Evolutionary conservation across 2,797 vertebrate species (phyloP).

Genomic region (Delichon dasypus): DNA sequence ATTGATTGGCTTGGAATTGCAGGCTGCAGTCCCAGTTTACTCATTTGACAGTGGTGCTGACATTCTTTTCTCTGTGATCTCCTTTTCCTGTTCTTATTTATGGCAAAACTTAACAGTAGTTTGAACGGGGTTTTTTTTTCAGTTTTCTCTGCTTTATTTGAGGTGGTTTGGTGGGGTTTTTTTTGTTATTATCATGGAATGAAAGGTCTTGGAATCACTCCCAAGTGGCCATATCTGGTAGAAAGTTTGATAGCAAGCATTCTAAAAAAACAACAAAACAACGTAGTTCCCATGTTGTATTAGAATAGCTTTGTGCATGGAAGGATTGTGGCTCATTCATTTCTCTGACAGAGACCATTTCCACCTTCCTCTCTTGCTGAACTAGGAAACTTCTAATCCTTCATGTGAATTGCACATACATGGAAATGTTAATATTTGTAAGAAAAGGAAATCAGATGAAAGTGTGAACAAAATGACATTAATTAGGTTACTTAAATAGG

Average conservation of each 20-base stretch:
- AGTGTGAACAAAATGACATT: neutral
- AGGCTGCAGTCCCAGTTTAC: neutral
- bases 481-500: neutral
- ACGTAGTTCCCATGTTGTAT: neutral
- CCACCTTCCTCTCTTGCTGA: neutral
- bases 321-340: neutral
- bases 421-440: neutral
- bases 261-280: neutral
- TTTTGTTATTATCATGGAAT: neutral
- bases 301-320: neutral
- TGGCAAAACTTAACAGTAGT: neutral
- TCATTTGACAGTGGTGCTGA: neutral
- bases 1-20: slow-evolving; percentile 3
- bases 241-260: neutral
- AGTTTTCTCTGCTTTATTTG: neutral
- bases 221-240: neutral
- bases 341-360: neutral
- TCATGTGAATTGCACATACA: neutral
- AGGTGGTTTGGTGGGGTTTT: neutral
- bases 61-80: neutral
- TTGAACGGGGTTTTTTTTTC: neutral
- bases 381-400: neutral
- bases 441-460: neutral
- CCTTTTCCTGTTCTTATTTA: slow-evolving; percentile 8
- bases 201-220: neutral